Conservation (phyloP, 2,113 vertebrate genomes). For the Fregata magnificens region DNA sequence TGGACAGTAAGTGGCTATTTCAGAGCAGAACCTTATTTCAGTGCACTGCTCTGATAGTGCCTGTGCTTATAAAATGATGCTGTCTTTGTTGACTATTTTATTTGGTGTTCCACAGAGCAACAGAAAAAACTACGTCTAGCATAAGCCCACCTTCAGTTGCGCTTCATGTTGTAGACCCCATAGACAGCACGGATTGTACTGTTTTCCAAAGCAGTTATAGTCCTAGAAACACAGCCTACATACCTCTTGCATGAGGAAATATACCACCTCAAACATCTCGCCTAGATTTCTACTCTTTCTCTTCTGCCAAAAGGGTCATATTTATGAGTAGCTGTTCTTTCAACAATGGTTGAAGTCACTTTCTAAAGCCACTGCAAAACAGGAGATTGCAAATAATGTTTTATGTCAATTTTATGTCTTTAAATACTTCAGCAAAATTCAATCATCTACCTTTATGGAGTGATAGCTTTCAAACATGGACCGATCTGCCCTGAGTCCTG, state of each 20-base stretch:
- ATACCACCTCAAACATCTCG: conserved; percentile 64
- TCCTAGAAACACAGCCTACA: not conserved
- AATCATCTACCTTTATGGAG: not conserved
- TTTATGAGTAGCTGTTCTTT: conserved; percentile 65
- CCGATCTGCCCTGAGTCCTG: not conserved
- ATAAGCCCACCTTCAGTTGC: not conserved
- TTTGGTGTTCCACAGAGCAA: not conserved
- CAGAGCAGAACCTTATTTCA: not conserved
- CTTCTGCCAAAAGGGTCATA: conserved; percentile 69
- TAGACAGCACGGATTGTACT: not conserved
- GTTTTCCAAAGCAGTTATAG: not conserved
- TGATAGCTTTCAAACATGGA: not conserved
- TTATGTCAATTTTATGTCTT: not conserved
- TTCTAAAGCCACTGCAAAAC: conserved; percentile 65
- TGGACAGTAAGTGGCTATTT: not conserved
- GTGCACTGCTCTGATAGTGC: not conserved
- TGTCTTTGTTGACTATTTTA: not conserved
- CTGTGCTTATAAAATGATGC: not conserved
- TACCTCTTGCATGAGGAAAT: conserved; percentile 70
- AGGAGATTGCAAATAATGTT: not conserved
- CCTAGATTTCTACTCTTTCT: conserved; percentile 64
- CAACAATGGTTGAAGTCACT: conserved; percentile 70
- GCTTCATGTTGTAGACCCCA: not conserved
- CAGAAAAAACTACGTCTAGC: not conserved
- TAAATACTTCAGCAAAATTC: not conserved